Evolutionary conservation across 2,888 invertebrate species (phyloP).

Genomic region (Hoplodrina blanda): DNA sequence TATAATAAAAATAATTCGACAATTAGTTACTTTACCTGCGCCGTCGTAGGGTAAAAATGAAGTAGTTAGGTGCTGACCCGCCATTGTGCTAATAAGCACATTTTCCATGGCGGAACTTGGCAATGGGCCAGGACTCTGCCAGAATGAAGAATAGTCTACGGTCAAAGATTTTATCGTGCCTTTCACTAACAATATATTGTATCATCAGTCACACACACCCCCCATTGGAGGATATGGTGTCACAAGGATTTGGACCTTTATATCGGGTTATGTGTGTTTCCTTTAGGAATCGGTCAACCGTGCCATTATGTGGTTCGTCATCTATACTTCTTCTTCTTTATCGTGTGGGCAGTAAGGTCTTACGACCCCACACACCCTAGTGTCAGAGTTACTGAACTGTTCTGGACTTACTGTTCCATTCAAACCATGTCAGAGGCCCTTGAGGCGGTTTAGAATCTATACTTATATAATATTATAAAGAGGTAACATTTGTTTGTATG

Average conservation of each 20-base stretch:
- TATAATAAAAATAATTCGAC: no score
- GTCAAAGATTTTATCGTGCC: constrained; percentile 20
- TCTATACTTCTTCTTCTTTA: no score
- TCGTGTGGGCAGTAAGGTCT: no score
- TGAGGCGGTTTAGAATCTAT: no score
- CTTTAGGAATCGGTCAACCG: background rate
- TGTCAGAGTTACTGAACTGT: no score
- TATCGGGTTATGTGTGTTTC: constrained; percentile 1
- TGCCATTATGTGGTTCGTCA: background rate
- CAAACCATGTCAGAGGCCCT: no score
- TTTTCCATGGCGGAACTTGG: constrained; percentile 16
- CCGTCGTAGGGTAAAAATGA: no score
- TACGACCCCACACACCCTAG: no score
- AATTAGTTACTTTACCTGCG: no score
- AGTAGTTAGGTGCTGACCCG: background rate
- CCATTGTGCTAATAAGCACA: constrained; percentile 13
- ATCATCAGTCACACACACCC: constrained; percentile 21
- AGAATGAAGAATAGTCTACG: constrained; percentile 35
- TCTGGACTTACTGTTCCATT: no score
- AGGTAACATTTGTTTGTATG: no score
- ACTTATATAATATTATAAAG: no score
- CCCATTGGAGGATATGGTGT: background rate
- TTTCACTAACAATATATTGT: constrained; percentile 25
- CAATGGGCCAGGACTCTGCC: constrained; percentile 9
- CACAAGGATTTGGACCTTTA: constrained; percentile 2